Conservation (phyloP, 2,113 vertebrate genomes). For the Varanus salvator region DNA sequence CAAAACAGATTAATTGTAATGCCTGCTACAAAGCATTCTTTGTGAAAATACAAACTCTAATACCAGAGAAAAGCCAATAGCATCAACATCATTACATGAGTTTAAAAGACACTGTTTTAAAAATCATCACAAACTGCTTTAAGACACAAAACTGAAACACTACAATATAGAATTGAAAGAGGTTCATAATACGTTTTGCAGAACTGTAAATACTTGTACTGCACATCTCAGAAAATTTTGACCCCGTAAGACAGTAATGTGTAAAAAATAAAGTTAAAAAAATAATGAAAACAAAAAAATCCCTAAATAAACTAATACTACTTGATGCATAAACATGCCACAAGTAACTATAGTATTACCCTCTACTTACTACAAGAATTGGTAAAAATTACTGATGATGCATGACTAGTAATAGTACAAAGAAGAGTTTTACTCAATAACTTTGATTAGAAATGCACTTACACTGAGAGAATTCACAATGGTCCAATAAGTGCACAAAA, state of each 20-base stretch:
- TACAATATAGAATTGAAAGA: slow-evolving; percentile 91
- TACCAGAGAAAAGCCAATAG: slow-evolving; percentile 89
- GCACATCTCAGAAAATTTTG: slow-evolving; percentile 91
- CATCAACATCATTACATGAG: slow-evolving; percentile 89
- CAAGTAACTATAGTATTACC: slow-evolving; percentile 92
- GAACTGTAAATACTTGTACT: slow-evolving; percentile 91
- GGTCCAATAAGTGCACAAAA: slow-evolving; percentile 94
- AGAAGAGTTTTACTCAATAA: slow-evolving; percentile 87
- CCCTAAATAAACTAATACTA: slow-evolving; percentile 88
- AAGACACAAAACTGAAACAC: slow-evolving; percentile 95
- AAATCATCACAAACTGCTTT: slow-evolving; percentile 93
- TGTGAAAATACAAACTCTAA: slow-evolving; percentile 99
- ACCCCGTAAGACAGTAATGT: slow-evolving; percentile 84
- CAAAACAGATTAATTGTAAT: slow-evolving; percentile 97
- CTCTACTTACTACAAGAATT: slow-evolving; percentile 91
- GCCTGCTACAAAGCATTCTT: slow-evolving; percentile 97
- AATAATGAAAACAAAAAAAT: slow-evolving; percentile 64
- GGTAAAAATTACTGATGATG: slow-evolving; percentile 90
- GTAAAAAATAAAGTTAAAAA: slow-evolving; percentile 74
- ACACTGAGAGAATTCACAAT: slow-evolving; percentile 95
- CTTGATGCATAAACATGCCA: slow-evolving; percentile 98
- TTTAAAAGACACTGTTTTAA: slow-evolving; percentile 90
- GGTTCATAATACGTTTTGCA: slow-evolving; percentile 88
- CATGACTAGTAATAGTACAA: slow-evolving; percentile 92
- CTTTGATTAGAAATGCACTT: slow-evolving; percentile 94